Conservation (phyloP, 37 sponge, comb jelly and placozoan genomes). For the Corticium candelabrum region DNA sequence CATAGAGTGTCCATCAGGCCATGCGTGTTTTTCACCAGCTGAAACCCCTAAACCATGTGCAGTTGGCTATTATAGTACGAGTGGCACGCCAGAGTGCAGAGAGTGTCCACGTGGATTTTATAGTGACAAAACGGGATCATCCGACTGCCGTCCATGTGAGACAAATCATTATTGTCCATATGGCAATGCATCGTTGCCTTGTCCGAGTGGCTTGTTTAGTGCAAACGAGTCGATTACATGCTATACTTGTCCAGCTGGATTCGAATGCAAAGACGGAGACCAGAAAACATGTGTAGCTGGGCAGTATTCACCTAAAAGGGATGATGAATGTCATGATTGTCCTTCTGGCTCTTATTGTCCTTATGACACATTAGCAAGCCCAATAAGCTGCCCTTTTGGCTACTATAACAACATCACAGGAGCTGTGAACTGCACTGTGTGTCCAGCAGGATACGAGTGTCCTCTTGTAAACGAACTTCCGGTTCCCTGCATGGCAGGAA, state of each 20-base stretch:
- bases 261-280: background rate
- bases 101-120: background rate
- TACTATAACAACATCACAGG: slow-evolving; percentile 8
- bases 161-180: background rate
- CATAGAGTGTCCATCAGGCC: background rate
- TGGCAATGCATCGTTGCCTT: background rate
- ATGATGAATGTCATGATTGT: background rate
- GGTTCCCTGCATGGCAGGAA: background rate
- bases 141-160: background rate
- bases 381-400: background rate
- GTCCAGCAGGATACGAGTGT: slow-evolving; percentile 6
- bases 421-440: background rate
- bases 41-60: background rate
- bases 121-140: background rate
- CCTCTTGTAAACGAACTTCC: background rate
- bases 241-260: slow-evolving; percentile 6
- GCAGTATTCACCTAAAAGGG: background rate
- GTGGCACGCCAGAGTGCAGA: background rate
- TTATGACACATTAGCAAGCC: too few species aligned
- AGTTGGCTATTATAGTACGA: background rate
- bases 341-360: too few species aligned
- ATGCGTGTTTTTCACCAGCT: background rate
- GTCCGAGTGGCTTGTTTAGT: background rate
- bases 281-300: background rate
- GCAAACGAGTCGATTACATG: background rate